Conservation (phyloP, 2,888 invertebrate genomes). For the Pterobdella sp. region DNA sequence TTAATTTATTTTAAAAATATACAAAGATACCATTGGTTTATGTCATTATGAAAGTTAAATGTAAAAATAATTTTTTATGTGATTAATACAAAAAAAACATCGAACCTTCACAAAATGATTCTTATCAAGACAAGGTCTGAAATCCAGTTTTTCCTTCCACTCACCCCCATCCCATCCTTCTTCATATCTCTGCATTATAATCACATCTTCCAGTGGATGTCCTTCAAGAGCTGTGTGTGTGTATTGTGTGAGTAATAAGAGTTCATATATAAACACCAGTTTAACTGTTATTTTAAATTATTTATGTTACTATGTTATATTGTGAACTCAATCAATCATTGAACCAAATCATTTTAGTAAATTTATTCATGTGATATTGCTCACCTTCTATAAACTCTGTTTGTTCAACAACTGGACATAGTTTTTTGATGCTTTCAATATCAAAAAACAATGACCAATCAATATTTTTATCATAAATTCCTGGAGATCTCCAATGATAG, state of each 20-base stretch:
- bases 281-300: too few relatives aligned
- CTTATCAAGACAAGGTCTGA: constrained; percentile 55
- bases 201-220: constrained; percentile 66
- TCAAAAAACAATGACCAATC: constrained; percentile 83
- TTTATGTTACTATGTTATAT: too few relatives aligned
- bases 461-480: constrained; percentile 57
- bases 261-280: background rate
- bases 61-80: too few relatives aligned
- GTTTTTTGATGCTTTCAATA: constrained; percentile 65
- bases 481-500: constrained; percentile 70
- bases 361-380: background rate
- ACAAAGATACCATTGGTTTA: too few relatives aligned
- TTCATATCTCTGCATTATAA: constrained; percentile 73
- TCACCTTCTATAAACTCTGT: constrained; percentile 62
- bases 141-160: constrained; percentile 74
- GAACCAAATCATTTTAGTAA: too few relatives aligned
- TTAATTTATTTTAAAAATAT: background rate
- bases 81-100: background rate
- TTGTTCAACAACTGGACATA: constrained; percentile 78
- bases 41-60: too few relatives aligned
- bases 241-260: background rate
- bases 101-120: constrained; percentile 38
- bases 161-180: constrained; percentile 73
- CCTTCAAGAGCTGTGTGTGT: constrained; percentile 52
- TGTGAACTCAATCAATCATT: too few relatives aligned